Base-by-base conservation (phyloP, 2,888 invertebrate species). In the Onchidella celtica region DNA sequence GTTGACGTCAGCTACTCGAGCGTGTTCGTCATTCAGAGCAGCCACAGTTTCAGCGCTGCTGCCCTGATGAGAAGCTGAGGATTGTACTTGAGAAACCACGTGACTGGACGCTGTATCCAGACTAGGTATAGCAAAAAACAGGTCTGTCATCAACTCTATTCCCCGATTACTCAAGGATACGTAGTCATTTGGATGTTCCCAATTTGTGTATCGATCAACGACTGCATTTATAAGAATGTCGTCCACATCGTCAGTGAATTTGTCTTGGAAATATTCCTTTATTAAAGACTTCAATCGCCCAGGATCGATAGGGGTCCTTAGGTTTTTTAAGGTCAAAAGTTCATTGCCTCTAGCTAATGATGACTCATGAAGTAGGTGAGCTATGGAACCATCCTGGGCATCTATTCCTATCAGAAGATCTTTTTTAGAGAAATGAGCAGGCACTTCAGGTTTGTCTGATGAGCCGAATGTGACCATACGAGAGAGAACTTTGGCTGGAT, bases 301-400 rank as follows among this genome's bases (percentile, higher is more conserved):
- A 17, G 1, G 32, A 1, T 9, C 29, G 29, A 65, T 32, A 24
- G 11, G 14, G 32, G 38, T 38, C 2, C 3, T 40, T 14, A 61
- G 2, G 24, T 40, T 11, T 65, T 47, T 4, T 0, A 14, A 11
- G 17, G 24, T 14, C 1, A 21, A 0, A 17, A 32, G 27, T 3
- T 9, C 24, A 27, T 47, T 21, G 14, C 4, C 32, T 9, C 40
- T 11, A 17, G 63, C 3, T 4, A 47, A 6, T 1, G 32, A 14
- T 2, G 4, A 9, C 21, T 6, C 65, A 6, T 17, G 29, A 2
- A 75, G 17, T 40, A 1, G 14, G 40, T 27, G n/a, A 9, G 29
- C 65, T n/a, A 76, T 32, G 24, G 63, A 63, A 3, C 75, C 75
- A n/a, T 76, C 75, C 21, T 76, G n/a, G n/a, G n/a, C n/a, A n/a